phyloP scores from a whole-genome alignment of 2,797 vertebrate species.

The Lindbergichthys nudifrons region DNA sequence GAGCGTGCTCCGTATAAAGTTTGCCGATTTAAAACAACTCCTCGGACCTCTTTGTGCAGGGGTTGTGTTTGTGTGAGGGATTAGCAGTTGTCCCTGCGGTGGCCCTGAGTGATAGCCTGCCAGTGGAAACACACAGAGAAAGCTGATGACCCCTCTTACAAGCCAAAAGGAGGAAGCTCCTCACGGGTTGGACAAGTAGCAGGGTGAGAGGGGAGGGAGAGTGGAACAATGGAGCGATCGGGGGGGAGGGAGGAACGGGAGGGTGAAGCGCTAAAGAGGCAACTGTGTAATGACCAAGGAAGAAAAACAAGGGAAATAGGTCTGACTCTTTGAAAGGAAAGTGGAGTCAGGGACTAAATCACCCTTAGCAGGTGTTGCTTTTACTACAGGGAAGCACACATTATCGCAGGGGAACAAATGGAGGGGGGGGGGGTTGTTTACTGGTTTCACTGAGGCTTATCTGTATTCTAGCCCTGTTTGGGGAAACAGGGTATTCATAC shows the following conservation, averaged over 20 bases:
- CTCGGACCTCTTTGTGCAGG: conserved; percentile 9
- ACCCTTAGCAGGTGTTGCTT: conserved; percentile 59
- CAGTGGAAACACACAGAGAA: conserved; percentile 37
- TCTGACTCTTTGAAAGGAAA: conserved; percentile 42
- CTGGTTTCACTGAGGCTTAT: conserved; percentile 50
- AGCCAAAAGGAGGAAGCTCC: conserved; percentile 48
- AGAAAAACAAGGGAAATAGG: conserved; percentile 29
- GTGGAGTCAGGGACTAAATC: conserved; percentile 37
- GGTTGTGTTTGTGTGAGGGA: conserved; percentile 34
- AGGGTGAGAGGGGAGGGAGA: conserved; percentile 27
- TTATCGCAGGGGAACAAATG: conserved; percentile 35
- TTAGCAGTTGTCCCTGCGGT: conserved; percentile 22
- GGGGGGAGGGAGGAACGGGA: conserved; percentile 3
- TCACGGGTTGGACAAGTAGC: conserved; percentile 46
- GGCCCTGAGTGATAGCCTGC: conserved; percentile 59
- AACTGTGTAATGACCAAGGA: conserved; percentile 31
- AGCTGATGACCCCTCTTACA: conserved; percentile 56
- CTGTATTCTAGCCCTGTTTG: conserved; percentile 66
- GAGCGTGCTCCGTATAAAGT: conserved; percentile 26
- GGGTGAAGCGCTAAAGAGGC: conserved; percentile 32
- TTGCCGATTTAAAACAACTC: conserved; percentile 30
- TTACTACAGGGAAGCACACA: conserved; percentile 38
- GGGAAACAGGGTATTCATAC: conserved; percentile 53
- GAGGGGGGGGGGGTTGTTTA: conserved; percentile 38
- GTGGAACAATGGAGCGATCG: conserved; percentile 26